Evolutionary conservation across 2,797 vertebrate species (phyloP).

Genomic region (Schizothorax lantsangensis): DNA sequence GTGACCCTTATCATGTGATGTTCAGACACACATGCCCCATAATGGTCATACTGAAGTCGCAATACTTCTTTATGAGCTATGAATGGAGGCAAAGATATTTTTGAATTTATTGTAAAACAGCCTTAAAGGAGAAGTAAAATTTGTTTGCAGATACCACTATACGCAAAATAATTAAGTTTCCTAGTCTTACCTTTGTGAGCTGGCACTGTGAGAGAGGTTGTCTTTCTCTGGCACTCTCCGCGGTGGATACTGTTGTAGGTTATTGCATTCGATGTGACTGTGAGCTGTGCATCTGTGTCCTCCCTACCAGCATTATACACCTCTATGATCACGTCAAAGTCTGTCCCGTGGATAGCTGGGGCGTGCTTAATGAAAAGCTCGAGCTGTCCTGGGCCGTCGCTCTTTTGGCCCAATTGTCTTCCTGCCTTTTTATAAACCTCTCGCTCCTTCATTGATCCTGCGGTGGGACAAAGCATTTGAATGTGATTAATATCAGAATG

Average conservation of each 20-base stretch:
- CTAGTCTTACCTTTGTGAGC: constrained; percentile 67
- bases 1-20: constrained; percentile 77
- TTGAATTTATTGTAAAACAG: neutral
- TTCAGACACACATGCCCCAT: constrained; percentile 72
- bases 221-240: constrained; percentile 72
- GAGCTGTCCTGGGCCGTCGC: constrained; percentile 56
- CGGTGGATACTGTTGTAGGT: constrained; percentile 76
- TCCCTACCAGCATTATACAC: constrained; percentile 72
- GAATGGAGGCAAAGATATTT: neutral
- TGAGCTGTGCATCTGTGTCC: constrained; percentile 69
- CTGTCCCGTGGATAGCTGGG: constrained; percentile 76
- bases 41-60: constrained; percentile 76
- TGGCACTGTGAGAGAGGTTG: constrained; percentile 65
- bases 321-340: constrained; percentile 81
- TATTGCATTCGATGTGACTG: constrained; percentile 66
- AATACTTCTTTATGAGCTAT: constrained; percentile 78
- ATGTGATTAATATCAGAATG: neutral
- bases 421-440: constrained; percentile 77
- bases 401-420: constrained; percentile 42
- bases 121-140: neutral
- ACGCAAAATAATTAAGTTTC: neutral
- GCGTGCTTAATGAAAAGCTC: constrained; percentile 74
- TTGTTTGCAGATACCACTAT: neutral
- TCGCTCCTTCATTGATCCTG: constrained; percentile 81
- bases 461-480: neutral